Conservation (phyloP, 2,888 invertebrate genomes). For the Cryptocephalus moraei region DNA sequence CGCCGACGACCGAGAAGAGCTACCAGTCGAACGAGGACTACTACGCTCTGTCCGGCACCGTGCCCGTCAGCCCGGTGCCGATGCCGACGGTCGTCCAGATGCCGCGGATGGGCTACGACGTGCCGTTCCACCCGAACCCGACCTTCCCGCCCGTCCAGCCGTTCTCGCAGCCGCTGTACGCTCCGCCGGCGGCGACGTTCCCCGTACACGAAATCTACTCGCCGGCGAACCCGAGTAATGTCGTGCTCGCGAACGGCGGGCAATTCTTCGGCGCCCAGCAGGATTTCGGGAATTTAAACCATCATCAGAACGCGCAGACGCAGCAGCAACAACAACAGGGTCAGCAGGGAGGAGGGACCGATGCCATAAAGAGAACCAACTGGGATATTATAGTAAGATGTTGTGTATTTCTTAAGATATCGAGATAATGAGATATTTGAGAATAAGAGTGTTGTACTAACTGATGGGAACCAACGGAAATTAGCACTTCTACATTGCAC, state of each 20-base stretch:
- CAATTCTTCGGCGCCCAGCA: conserved; percentile 21
- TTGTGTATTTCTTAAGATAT: too few species aligned
- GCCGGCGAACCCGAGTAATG: conserved; percentile 9
- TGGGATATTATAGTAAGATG: conserved; percentile 28
- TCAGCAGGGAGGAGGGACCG: conserved; percentile 5
- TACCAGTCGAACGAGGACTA: conserved; percentile 30
- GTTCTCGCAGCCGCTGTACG: conserved; percentile 10
- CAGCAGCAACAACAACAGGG: conserved; percentile 23
- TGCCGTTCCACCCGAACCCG: conserved; percentile 26
- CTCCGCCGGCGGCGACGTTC: conserved; percentile 9
- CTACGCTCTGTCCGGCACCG: conserved; percentile 26
- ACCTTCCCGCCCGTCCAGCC: conserved; percentile 9
- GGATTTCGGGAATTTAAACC: neutral
- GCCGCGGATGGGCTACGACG: conserved; percentile 30
- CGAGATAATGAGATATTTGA: too few species aligned
- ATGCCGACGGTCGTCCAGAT: conserved; percentile 32
- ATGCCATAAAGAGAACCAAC: conserved; percentile 4
- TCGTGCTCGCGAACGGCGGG: conserved; percentile 22
- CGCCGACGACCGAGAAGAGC: conserved; percentile 29
- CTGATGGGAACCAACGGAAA: too few species aligned
- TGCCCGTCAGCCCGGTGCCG: conserved; percentile 28
- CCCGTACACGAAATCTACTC: conserved; percentile 19
- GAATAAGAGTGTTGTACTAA: too few species aligned
- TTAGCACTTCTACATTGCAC: too few species aligned
- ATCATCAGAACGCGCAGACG: neutral